Conservation (phyloP, 2,797 vertebrate species). For the Neopelma chrysocephalum region DNA sequence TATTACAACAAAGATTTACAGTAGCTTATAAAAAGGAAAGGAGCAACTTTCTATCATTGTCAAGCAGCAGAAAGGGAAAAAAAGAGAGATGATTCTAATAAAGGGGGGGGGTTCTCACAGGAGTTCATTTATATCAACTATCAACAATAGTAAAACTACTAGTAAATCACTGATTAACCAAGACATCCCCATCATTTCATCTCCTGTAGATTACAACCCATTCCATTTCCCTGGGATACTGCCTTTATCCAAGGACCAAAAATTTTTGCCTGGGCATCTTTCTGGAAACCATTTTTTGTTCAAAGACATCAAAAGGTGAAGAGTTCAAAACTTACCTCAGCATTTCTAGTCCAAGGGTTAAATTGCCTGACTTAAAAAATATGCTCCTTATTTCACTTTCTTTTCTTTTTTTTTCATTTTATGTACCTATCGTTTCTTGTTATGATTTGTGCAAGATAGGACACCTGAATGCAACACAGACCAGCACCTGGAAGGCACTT, state of each 20-base stretch:
- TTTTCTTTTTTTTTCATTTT: background rate
- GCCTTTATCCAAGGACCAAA: background rate
- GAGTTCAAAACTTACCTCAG: background rate
- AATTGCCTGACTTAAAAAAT: background rate
- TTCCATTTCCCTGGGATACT: background rate
- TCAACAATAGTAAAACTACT: background rate
- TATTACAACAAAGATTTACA: background rate
- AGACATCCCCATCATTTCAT: background rate
- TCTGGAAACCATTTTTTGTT: background rate
- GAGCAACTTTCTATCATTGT: background rate
- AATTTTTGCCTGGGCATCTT: background rate
- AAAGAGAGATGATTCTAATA: background rate
- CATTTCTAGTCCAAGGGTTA: background rate
- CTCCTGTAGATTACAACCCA: background rate
- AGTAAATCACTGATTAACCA: background rate
- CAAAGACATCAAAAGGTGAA: background rate
- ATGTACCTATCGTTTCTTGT: background rate
- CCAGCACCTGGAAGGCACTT: background rate
- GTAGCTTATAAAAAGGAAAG: background rate
- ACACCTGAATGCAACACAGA: background rate
- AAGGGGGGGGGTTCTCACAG: accelerated
- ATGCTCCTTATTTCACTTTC: background rate
- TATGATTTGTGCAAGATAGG: background rate
- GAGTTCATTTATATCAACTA: background rate
- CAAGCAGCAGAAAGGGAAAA: background rate